These are phyloP conservation scores for Smittia aterrima DNA, from an alignment of 2,888 invertebrate species.

Conservation along the genomic window DNA sequence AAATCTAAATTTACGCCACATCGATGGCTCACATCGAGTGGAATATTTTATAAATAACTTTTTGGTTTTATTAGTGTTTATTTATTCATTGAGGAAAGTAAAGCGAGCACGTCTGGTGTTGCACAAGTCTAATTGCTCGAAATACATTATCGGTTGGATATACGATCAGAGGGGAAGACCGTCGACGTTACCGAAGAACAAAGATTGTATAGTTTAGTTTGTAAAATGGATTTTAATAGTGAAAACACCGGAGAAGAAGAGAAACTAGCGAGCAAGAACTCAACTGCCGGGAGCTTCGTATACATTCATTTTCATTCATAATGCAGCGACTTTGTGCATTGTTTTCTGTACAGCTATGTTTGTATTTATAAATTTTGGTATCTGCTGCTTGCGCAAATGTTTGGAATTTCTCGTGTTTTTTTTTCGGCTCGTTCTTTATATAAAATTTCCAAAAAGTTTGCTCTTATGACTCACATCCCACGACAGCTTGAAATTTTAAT, in stretches of 20 bases:
- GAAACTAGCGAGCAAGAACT: too few species aligned
- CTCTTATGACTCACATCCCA: not conserved
- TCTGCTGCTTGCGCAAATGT: not conserved
- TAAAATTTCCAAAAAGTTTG: not conserved
- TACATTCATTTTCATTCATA: constrained; percentile 36
- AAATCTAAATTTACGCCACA: not conserved
- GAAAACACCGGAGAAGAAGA: not conserved
- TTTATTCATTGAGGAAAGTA: constrained; percentile 32
- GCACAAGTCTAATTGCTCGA: constrained; percentile 38
- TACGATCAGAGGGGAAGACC: not conserved
- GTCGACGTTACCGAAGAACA: not conserved
- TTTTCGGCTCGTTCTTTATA: not conserved
- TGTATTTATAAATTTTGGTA: not conserved
- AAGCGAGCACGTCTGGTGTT: constrained; percentile 33
- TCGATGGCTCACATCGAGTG: not conserved
- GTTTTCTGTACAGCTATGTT: not conserved
- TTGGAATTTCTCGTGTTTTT: not conserved
- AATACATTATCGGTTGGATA: constrained; percentile 37
- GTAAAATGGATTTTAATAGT: constrained; percentile 1
- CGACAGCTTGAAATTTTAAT: not conserved
- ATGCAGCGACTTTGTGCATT: constrained; percentile 34
- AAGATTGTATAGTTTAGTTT: not conserved
- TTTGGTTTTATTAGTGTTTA: constrained; percentile 37
- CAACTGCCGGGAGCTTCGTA: not conserved
- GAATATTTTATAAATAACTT: constrained; percentile 33